These are phyloP conservation scores for Triplophysa siluroides DNA, from an alignment of 2,113 vertebrate genomes.

Conservation along the genomic window DNA sequence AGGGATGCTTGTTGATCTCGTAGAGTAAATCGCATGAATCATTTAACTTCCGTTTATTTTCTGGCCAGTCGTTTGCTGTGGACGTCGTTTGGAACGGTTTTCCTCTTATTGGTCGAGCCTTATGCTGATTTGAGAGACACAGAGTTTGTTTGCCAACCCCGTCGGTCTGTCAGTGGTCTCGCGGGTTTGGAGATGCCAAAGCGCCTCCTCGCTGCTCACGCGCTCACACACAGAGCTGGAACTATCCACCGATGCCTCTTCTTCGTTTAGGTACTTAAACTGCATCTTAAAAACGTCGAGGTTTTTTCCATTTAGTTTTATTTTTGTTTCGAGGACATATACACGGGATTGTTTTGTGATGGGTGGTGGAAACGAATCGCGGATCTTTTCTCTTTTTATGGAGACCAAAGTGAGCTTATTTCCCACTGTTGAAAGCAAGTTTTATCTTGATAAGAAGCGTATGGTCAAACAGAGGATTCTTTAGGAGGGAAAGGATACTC, in stretches of 20 bases:
- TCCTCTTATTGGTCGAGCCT: conserved; percentile 65
- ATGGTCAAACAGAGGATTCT: conserved; percentile 52
- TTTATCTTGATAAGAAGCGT: conserved; percentile 48
- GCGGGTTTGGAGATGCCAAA: conserved; percentile 49
- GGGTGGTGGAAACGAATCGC: conserved; percentile 70
- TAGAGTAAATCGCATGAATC: conserved; percentile 48
- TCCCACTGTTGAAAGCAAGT: conserved; percentile 57
- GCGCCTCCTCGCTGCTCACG: conserved; percentile 50
- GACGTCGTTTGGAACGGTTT: conserved; percentile 63
- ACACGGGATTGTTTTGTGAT: conserved; percentile 66
- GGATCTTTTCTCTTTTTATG: conserved; percentile 53
- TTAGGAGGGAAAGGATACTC: conserved; percentile 51
- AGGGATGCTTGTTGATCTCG: conserved; percentile 48
- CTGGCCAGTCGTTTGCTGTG: conserved; percentile 48
- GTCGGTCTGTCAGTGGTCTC: conserved; percentile 47
- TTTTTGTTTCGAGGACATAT: conserved; percentile 25
- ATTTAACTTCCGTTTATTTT: conserved; percentile 49
- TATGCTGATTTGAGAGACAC: conserved; percentile 60
- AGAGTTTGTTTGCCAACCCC: conserved; percentile 53
- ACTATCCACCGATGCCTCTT: conserved; percentile 56
- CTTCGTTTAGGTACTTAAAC: conserved; percentile 47
- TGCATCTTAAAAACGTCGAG: conserved; percentile 42
- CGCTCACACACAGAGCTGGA: conserved; percentile 51
- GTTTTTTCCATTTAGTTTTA: background rate
- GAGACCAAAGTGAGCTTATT: conserved; percentile 59